These are phyloP conservation scores for Busseola fusca DNA, from an alignment of 2,888 invertebrate species.

Conservation along the genomic window DNA sequence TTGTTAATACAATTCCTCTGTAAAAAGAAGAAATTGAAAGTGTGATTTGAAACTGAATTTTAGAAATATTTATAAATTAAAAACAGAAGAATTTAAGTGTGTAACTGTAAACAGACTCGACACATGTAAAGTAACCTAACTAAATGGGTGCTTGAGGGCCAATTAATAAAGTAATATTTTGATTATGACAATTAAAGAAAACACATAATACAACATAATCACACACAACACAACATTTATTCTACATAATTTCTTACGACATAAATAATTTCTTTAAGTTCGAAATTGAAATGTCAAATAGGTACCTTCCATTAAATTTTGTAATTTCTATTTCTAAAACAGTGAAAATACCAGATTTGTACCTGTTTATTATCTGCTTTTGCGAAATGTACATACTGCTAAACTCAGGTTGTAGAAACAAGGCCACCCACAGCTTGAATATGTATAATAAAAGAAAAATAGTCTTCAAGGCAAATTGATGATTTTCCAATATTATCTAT, in stretches of 20 bases:
- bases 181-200: not conserved
- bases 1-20: not conserved
- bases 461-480: not conserved
- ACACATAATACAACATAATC: no score
- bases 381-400: not conserved
- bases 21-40: not conserved
- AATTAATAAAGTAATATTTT: not conserved
- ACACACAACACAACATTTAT: no score
- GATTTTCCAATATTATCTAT: not conserved
- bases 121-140: not conserved
- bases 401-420: not conserved
- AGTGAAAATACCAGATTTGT: not conserved
- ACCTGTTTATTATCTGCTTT: not conserved
- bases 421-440: not conserved
- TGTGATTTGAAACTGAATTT: not conserved
- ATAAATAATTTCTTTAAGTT: not conserved
- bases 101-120: not conserved
- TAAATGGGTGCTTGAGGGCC: not conserved
- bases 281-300: constrained; percentile 9
- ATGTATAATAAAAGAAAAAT: not conserved
- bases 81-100: not conserved
- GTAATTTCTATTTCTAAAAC: not conserved
- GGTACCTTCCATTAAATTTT: not conserved
- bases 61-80: not conserved
- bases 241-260: no score